Evolutionary conservation across 2,888 invertebrate genomes (phyloP).

Genomic region (Amphipoea lucens): DNA sequence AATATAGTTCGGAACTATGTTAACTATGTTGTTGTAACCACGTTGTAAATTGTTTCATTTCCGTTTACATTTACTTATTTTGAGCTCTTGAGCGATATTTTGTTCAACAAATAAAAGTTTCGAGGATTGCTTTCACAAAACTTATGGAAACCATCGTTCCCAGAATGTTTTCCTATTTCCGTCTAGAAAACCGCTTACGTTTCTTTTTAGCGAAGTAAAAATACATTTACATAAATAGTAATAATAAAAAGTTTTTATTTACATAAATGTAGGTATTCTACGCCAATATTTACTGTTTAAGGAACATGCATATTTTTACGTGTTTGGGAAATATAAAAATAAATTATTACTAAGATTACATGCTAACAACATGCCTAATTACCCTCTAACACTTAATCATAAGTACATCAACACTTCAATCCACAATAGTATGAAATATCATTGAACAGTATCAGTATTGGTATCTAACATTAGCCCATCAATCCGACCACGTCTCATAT

Average conservation of each 20-base stretch:
- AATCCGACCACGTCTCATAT: constrained; percentile 16
- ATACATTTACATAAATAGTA: neutral
- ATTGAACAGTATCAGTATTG: constrained; percentile 12
- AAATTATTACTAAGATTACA: neutral
- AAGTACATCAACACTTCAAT: constrained; percentile 14
- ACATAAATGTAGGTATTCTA: neutral
- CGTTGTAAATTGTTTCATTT: constrained; percentile 21
- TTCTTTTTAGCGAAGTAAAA: constrained; percentile 20
- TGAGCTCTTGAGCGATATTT: constrained; percentile 17
- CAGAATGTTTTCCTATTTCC: constrained; percentile 44
- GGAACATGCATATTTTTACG: neutral
- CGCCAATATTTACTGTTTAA: neutral
- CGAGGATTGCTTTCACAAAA: constrained; percentile 28
- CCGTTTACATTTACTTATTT: constrained; percentile 29
- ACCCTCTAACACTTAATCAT: neutral
- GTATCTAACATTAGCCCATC: constrained; percentile 27
- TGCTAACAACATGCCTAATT: neutral
- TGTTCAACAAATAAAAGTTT: constrained; percentile 46
- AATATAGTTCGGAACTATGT: constrained; percentile 16
- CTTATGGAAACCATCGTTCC: constrained; percentile 38
- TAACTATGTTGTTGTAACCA: constrained; percentile 8
- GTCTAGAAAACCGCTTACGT: constrained; percentile 13
- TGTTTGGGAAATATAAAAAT: neutral
- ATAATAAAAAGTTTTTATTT: neutral
- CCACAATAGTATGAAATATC: constrained; percentile 4